Evolutionary conservation across 2,888 invertebrate genomes (phyloP).

Genomic region (Trachelus tabidus): DNA sequence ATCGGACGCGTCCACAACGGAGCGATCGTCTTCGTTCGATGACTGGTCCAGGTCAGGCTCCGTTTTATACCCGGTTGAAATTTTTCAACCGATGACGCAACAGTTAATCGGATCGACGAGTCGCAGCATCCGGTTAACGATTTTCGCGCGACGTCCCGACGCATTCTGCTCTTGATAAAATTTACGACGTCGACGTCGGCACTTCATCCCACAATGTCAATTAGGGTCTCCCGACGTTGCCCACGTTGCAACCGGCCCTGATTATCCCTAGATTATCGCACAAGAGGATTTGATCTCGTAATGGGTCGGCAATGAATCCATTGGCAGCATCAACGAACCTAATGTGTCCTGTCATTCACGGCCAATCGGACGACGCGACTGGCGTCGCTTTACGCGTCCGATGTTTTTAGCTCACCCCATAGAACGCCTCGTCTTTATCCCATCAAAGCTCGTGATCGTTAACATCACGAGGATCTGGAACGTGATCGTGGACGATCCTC

Average conservation of each 20-base stretch:
- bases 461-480: too few species aligned
- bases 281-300: slow-evolving; percentile 54
- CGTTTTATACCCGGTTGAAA: too few species aligned
- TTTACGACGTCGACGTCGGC: neutral
- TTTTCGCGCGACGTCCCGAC: slow-evolving; percentile 19
- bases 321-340: slow-evolving; percentile 53
- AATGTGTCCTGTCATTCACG: slow-evolving; percentile 43
- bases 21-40: too few species aligned
- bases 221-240: slow-evolving; percentile 15
- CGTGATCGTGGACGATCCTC: too few species aligned
- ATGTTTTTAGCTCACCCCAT: slow-evolving; percentile 11
- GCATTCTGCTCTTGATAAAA: neutral
- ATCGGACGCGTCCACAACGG: too few species aligned
- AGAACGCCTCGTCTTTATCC: slow-evolving; percentile 20
- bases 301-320: slow-evolving; percentile 55
- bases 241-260: slow-evolving; percentile 52
- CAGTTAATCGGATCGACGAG: neutral
- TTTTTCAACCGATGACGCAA: too few species aligned
- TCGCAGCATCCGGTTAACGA: slow-evolving; percentile 8
- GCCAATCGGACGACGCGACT: slow-evolving; percentile 34
- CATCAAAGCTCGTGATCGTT: slow-evolving; percentile 16
- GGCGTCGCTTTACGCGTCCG: slow-evolving; percentile 3
- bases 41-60: too few species aligned
- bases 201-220: too few species aligned
- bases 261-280: slow-evolving; percentile 61